Base-by-base conservation (phyloP, 2,113 vertebrate species). In the Chloropsis cyanopogon region DNA sequence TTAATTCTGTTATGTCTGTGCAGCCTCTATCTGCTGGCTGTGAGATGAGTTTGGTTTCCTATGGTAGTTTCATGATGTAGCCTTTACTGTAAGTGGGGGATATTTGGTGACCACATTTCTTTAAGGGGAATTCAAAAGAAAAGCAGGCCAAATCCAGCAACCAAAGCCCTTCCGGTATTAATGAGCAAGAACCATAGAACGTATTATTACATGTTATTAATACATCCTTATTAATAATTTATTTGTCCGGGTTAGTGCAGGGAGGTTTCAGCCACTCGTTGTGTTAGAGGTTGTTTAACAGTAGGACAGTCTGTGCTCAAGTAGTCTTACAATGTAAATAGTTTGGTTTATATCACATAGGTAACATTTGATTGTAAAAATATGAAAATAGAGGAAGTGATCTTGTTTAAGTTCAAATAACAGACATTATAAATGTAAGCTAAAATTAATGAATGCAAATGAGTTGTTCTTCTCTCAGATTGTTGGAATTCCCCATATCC, bases 1-100 rank as follows among this genome's bases (percentile, higher is more conserved):
- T 72, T 47, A 31, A 28, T 16, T 26, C 39, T 46, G 11, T 28
- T 37, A 29, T 1, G 21, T 24, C 60, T 54, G 31, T 83, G 54
- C 31, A 80, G 33, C 41, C 42, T 52, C 0, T 0, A 1, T 44
- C 14, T 49, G 16, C 52, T 69, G 33, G 12, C 57, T 4, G 0
- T 82, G 65, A 60, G 33, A 39, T 11, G 23, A 56, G 7, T 28
- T 52, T 37, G 29, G 8, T 35, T 68, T 66, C 21, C 49, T 52
- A 3, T 33, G 59, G n/a, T 33, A 25, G 9, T 69, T 88, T 53
- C 28, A 5, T 14, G 13, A 35, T 41, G 29, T 23, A 49, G 53
- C 63, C 21, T 44, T 35, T 42, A 44, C 15, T 41, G 50, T n/a
- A 76, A 54, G 49, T 24, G 52, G 39, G 64, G 42, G 63, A 10